Percentiles rank a stretch among this genome's conserved stretches.
Conservation (phyloP, 2,113 vertebrate genomes). For the Podocnemis expansa region DNA sequence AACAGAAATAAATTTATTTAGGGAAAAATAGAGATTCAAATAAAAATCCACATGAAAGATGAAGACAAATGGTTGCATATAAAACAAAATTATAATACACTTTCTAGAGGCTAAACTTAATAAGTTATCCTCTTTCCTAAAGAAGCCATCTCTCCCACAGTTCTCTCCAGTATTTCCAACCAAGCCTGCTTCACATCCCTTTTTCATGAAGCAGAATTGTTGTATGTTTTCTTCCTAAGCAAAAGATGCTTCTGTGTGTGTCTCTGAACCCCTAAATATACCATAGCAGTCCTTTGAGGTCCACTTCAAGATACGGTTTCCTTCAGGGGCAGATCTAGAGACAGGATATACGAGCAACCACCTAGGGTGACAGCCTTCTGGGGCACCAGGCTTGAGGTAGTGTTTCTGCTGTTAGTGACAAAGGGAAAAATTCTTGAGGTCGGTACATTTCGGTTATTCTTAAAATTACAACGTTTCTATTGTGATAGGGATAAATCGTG, state of each 20-base stretch:
- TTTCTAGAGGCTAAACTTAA: not conserved
- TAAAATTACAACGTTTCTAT: too few relatives aligned
- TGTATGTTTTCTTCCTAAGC: not conserved
- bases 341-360: too few relatives aligned
- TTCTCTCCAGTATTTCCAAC: not conserved
- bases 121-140: not conserved
- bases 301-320: not conserved
- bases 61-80: not conserved
- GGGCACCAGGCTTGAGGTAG: too few relatives aligned
- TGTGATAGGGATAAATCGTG: too few relatives aligned
- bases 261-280: too few relatives aligned
- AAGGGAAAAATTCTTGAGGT: too few relatives aligned
- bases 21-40: not conserved
- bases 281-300: not conserved
- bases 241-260: not conserved
- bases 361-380: too few relatives aligned
- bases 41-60: not conserved
- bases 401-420: too few relatives aligned
- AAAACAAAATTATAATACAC: not conserved
- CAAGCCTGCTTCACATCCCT: not conserved
- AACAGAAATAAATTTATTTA: not conserved
- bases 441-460: too few relatives aligned
- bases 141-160: not conserved
- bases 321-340: too few relatives aligned
- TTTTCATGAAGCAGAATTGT: not conserved